Conservation (phyloP, 2,888 invertebrate genomes). For the Elysia crispata region DNA sequence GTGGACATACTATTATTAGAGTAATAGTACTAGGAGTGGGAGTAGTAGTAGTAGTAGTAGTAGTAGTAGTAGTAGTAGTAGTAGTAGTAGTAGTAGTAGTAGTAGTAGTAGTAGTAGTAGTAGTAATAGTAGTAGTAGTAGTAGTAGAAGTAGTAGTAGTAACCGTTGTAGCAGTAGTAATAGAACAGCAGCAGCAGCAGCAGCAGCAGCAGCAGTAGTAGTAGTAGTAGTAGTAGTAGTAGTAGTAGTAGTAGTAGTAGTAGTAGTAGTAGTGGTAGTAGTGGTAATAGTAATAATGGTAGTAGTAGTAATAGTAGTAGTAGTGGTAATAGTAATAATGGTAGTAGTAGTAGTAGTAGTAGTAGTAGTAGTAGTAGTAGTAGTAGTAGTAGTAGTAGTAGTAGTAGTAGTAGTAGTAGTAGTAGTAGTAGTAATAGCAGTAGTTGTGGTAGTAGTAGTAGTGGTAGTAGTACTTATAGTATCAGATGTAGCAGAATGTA, state of each 20-base stretch:
- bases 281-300: background rate
- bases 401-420: conserved; percentile 19
- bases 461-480: background rate
- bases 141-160: conserved; percentile 4
- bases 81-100: background rate
- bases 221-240: too few relatives aligned
- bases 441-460: background rate
- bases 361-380: conserved; percentile 19
- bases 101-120: conserved; percentile 9
- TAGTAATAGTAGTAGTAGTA: conserved; percentile 1
- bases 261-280: too few relatives aligned
- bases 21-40: too few relatives aligned
- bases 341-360: background rate
- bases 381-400: conserved; percentile 19
- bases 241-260: background rate
- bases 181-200: too few relatives aligned
- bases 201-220: too few relatives aligned
- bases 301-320: background rate
- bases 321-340: background rate
- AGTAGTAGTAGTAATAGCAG: conserved; percentile 11
- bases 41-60: too few relatives aligned
- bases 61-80: background rate
- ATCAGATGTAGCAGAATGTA: background rate
- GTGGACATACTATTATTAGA: background rate
- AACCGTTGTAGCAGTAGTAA: too few relatives aligned